Conservation (phyloP, 2,888 invertebrate genomes). For the Phaonia tiefii region DNA sequence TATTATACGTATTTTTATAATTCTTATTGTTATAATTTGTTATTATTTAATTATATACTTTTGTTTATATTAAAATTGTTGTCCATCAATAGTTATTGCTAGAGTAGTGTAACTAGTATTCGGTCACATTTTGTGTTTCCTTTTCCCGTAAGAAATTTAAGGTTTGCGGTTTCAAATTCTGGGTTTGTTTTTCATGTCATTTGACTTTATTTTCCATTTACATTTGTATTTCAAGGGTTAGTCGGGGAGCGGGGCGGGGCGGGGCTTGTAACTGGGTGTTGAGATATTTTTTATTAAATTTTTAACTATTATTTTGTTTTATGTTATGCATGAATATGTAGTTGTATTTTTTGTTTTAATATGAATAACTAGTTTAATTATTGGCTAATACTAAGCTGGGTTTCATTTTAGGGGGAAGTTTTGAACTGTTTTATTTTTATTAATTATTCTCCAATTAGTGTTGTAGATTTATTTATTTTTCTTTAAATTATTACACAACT, state of each 20-base stretch:
- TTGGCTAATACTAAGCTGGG: too few species aligned
- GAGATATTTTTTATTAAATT: conserved; percentile 6
- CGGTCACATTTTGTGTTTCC: too few species aligned
- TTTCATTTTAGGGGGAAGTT: not conserved
- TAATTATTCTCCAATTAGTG: conserved; percentile 34
- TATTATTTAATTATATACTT: not conserved
- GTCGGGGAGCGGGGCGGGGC: not conserved
- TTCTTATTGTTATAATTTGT: too few species aligned
- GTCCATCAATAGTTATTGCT: conserved; percentile 20
- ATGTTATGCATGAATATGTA: not conserved
- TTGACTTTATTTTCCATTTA: too few species aligned
- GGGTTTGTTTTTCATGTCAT: too few species aligned
- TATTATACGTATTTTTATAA: too few species aligned
- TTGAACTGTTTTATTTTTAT: not conserved
- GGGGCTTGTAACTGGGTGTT: not conserved
- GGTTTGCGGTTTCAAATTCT: too few species aligned
- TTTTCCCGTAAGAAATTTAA: too few species aligned
- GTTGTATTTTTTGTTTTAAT: conserved; percentile 1
- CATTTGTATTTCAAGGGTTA: not conserved
- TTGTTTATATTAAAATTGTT: conserved; percentile 2
- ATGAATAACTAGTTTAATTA: not conserved
- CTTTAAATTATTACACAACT: conserved; percentile 57
- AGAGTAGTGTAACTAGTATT: not conserved
- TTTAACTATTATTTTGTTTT: not conserved
- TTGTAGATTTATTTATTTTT: conserved; percentile 46